These are phyloP conservation scores for Oncorhynchus mykiss DNA, from an alignment of 2,113 vertebrate species.

Conservation along the genomic window DNA sequence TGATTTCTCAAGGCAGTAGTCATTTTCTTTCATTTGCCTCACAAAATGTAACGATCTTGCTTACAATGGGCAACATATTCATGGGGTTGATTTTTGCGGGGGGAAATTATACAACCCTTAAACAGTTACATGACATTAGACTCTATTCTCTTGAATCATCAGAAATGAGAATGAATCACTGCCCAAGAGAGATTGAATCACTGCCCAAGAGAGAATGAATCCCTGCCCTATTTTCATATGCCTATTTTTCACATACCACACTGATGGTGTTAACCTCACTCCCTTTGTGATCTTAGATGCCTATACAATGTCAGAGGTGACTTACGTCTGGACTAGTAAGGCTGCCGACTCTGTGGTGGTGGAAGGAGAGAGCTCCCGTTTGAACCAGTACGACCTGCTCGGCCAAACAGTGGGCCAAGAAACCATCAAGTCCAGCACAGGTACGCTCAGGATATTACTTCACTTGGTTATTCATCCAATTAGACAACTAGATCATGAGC, in stretches of 20 bases:
- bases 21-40: too few species aligned
- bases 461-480: too few species aligned
- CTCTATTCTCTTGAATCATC: too few species aligned
- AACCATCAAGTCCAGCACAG: conserved; percentile 96
- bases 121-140: not conserved
- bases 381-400: conserved; percentile 96
- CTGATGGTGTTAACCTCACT: conserved; percentile 15
- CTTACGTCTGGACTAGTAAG: conserved; percentile 93
- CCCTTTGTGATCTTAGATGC: conserved; percentile 77
- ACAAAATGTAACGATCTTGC: too few species aligned
- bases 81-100: too few species aligned
- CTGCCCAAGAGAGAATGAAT: too few species aligned
- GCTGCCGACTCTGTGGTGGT: conserved; percentile 95
- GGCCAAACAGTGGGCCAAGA: conserved; percentile 95
- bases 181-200: too few species aligned
- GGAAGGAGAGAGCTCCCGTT: conserved; percentile 90
- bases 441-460: conserved; percentile 56
- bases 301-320: conserved; percentile 95
- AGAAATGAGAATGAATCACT: too few species aligned
- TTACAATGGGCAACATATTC: too few species aligned
- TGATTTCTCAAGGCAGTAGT: too few species aligned
- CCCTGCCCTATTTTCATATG: not conserved
- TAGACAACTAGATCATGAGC: too few species aligned
- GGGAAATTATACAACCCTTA: not conserved
- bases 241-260: too few species aligned